These are phyloP conservation scores for Hymenopus coronatus DNA, from an alignment of 2,888 invertebrate genomes.

Conservation along the genomic window DNA sequence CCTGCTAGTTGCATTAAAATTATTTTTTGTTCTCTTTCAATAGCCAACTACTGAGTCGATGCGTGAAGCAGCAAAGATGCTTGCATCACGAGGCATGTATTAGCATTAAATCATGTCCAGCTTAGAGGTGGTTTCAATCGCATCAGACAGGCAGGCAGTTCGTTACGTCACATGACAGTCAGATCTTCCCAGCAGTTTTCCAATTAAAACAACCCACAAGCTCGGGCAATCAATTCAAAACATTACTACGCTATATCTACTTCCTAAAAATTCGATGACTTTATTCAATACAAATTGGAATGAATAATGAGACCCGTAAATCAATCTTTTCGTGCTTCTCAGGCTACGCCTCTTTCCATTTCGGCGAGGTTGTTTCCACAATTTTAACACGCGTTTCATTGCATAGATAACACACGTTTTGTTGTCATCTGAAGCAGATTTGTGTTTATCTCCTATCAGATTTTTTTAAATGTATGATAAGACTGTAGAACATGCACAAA, in stretches of 20 bases:
- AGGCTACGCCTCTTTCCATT: background rate
- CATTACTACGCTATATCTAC: background rate
- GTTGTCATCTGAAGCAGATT: background rate
- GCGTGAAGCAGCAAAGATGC: background rate
- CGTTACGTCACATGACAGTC: background rate
- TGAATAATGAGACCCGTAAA: background rate
- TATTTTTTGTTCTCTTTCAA: background rate
- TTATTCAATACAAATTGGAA: background rate
- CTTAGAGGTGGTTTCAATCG: background rate
- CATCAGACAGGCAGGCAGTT: background rate
- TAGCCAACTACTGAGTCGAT: background rate
- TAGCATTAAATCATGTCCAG: background rate
- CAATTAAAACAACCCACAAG: background rate
- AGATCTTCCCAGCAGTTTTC: background rate
- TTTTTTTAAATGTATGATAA: no score
- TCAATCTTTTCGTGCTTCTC: background rate
- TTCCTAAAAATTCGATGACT: background rate
- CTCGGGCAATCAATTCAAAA: background rate
- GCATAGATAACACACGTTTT: background rate
- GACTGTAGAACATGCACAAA: no score
- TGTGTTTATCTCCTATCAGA: no score
- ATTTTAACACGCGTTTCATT: background rate
- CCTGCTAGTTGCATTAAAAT: background rate
- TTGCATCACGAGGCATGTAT: background rate
- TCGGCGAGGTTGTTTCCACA: background rate